A percentile compares a stretch with the other conserved stretches of the same genome.
Evolutionary conservation across 2,113 vertebrate species (phyloP).

Genomic region (Cisticola juncidis): DNA sequence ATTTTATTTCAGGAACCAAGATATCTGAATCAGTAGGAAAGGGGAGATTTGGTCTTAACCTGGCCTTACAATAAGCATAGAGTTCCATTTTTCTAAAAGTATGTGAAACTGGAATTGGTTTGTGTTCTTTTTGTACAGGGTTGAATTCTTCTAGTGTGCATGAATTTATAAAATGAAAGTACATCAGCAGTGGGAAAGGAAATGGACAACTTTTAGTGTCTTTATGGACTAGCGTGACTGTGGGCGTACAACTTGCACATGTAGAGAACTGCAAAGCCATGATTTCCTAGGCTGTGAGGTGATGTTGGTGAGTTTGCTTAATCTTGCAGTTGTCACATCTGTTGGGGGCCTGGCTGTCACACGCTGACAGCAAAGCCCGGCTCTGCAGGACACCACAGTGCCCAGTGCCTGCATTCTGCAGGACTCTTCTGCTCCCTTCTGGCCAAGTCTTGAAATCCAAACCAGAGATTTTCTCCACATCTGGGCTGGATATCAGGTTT

Average conservation of each 20-base stretch:
- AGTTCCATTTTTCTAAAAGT: not conserved
- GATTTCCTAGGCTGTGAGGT: not conserved
- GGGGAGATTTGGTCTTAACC: not conserved
- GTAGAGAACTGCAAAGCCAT: not conserved
- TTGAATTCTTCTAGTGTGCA: not conserved
- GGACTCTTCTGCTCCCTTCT: conserved; percentile 62
- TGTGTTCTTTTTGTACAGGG: not conserved
- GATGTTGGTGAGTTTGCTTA: not conserved
- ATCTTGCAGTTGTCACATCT: not conserved
- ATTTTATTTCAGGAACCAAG: not conserved
- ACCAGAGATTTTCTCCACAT: not conserved
- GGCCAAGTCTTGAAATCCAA: conserved; percentile 15
- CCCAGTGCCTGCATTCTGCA: not conserved
- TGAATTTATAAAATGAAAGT: not conserved
- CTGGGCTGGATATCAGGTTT: not conserved
- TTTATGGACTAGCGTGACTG: not conserved
- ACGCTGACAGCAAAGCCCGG: not conserved
- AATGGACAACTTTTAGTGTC: not conserved
- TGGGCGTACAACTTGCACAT: not conserved
- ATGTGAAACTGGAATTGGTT: not conserved
- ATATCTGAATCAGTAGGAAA: not conserved
- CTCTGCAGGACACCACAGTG: not conserved
- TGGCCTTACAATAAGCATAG: not conserved
- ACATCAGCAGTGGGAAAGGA: not conserved
- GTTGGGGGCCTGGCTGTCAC: not conserved